Conservation (phyloP, 2,113 vertebrate genomes). For the Seriola rivoliana region DNA sequence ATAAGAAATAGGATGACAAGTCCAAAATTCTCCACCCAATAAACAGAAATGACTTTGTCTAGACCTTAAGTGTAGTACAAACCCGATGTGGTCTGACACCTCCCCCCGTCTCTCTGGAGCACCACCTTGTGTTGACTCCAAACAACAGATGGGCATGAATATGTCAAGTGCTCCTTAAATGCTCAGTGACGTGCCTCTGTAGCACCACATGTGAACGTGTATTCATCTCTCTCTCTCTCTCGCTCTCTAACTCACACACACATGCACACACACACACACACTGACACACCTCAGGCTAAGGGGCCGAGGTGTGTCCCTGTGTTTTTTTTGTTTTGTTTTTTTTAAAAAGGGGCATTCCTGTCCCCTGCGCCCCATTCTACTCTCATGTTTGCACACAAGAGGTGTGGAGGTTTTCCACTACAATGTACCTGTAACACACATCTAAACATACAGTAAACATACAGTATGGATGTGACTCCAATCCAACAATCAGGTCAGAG, state of each 20-base stretch:
- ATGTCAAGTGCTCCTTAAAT: conserved; percentile 70
- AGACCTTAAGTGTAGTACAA: conserved; percentile 62
- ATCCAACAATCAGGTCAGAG: neutral
- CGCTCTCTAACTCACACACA: too few species aligned
- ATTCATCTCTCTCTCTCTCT: conserved; percentile 1
- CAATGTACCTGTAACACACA: neutral
- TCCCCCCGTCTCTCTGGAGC: conserved; percentile 56
- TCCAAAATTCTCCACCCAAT: conserved; percentile 20
- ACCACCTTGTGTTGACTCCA: conserved; percentile 75
- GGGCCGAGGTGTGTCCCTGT: too few species aligned
- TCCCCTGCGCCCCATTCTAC: too few species aligned
- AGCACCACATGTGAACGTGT: conserved; percentile 22
- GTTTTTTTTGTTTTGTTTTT: neutral
- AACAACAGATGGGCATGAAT: conserved; percentile 83
- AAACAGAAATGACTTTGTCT: conserved; percentile 66
- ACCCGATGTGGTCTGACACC: conserved; percentile 58
- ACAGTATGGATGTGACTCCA: neutral
- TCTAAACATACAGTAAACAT: neutral
- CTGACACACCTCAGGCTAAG: neutral
- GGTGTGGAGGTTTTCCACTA: neutral
- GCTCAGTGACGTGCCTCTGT: conserved; percentile 38
- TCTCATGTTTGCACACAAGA: neutral
- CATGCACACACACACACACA: neutral
- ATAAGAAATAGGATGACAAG: conserved; percentile 31
- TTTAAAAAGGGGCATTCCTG: neutral